phyloP scores from a whole-genome alignment of 2,113 vertebrate species.

The Osmerus eperlanus region DNA sequence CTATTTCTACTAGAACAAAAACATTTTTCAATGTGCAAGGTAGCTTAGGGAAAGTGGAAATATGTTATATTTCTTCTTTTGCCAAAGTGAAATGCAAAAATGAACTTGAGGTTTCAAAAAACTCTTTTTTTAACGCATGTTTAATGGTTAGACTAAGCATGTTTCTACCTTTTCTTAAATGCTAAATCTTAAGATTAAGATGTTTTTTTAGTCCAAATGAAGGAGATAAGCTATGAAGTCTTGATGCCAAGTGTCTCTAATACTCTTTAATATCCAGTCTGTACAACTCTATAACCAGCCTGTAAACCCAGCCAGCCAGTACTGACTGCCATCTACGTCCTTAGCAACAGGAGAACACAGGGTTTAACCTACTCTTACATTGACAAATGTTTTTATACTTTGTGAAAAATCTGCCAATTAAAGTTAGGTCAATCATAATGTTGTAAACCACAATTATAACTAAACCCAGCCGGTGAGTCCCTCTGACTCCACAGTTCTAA shows the following conservation, averaged over 20 bases:
- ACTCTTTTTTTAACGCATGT: constrained; percentile 63
- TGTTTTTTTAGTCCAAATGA: constrained; percentile 50
- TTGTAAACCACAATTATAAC: too few species aligned
- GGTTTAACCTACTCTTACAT: too few species aligned
- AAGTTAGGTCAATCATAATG: too few species aligned
- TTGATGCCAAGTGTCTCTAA: constrained; percentile 62
- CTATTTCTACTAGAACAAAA: constrained; percentile 61
- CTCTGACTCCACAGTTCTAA: too few species aligned
- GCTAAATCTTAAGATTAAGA: constrained; percentile 47
- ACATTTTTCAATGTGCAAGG: constrained; percentile 49
- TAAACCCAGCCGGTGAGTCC: too few species aligned
- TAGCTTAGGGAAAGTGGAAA: constrained; percentile 54
- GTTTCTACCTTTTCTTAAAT: constrained; percentile 61
- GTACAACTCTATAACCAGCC: constrained; percentile 31
- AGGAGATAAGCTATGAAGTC: constrained; percentile 46
- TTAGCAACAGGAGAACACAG: too few species aligned
- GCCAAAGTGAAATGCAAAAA: constrained; percentile 72
- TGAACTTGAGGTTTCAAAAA: constrained; percentile 44
- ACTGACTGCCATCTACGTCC: too few species aligned
- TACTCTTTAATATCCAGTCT: constrained; percentile 37
- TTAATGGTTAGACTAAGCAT: constrained; percentile 66
- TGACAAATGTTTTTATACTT: too few species aligned
- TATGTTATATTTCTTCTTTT: constrained; percentile 59
- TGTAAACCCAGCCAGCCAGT: background rate
- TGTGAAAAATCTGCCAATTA: too few species aligned